Evolutionary conservation across 2,888 invertebrate species (phyloP).

Genomic region (Acleris cristana): DNA sequence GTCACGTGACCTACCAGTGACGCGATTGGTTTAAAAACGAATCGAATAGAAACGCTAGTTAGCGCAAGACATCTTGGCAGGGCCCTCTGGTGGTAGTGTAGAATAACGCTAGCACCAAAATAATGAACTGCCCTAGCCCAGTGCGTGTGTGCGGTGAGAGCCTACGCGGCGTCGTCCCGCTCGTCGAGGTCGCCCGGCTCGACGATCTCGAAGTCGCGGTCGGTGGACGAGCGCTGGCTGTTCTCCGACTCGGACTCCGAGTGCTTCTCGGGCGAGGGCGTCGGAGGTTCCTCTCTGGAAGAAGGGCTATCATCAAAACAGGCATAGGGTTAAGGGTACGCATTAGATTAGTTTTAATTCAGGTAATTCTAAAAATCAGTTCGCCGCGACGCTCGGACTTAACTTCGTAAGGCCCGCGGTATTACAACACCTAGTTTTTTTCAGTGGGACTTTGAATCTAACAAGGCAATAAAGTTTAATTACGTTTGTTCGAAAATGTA

Average conservation of each 20-base stretch:
- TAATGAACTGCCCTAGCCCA: background rate
- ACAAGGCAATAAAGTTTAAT: no score
- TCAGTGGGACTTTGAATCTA: no score
- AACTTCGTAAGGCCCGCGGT: no score
- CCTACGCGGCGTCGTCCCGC: slow-evolving; percentile 40
- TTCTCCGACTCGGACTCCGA: slow-evolving; percentile 93
- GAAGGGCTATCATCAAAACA: background rate
- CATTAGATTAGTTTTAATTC: no score
- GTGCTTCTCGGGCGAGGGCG: slow-evolving; percentile 57
- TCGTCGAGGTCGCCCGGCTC: slow-evolving; percentile 87
- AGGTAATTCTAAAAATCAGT: background rate
- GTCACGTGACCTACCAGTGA: no score
- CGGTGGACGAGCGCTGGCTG: slow-evolving; percentile 91
- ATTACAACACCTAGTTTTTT: no score
- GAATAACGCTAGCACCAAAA: background rate
- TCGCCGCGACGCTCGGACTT: no score
- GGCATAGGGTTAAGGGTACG: background rate
- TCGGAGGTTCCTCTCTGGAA: slow-evolving; percentile 48
- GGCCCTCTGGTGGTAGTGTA: no score
- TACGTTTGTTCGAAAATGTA: no score
- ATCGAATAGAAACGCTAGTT: no score
- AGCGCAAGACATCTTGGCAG: no score
- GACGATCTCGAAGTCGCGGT: slow-evolving; percentile 94
- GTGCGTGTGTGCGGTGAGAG: background rate
- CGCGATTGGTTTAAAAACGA: no score